These are phyloP conservation scores for Scaptomyza hsui DNA, from an alignment of 1,140 invertebrate genomes.

Conservation along the genomic window DNA sequence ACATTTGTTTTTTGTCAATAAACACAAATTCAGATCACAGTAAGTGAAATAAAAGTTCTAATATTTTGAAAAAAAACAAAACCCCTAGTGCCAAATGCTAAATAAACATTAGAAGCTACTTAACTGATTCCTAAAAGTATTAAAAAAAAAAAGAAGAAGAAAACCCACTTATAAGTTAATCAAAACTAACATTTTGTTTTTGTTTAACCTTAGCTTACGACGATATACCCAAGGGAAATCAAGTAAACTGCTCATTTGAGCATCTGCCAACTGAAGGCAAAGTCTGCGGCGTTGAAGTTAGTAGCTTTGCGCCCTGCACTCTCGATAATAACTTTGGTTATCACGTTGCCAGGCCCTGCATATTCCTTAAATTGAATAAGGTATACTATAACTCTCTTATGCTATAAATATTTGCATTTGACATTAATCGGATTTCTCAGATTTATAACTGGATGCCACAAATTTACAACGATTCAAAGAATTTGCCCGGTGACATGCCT, in stretches of 20 bases:
- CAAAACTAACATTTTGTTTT: not conserved
- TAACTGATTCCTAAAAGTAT: not conserved
- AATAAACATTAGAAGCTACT: not conserved
- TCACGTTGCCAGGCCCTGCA: slow-evolving; percentile 90
- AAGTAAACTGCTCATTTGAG: slow-evolving; percentile 78
- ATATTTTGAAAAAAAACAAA: not conserved
- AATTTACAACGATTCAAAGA: slow-evolving; percentile 90
- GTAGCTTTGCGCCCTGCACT: slow-evolving; percentile 84
- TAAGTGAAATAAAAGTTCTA: slow-evolving; percentile 51
- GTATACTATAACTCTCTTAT: slow-evolving; percentile 28
- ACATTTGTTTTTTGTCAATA: slow-evolving; percentile 54
- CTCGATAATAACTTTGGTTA: slow-evolving; percentile 91
- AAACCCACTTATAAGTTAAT: no score
- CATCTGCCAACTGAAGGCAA: slow-evolving; percentile 63
- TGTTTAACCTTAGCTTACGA: slow-evolving; percentile 60
- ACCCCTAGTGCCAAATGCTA: slow-evolving; percentile 1
- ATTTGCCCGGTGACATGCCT: slow-evolving; percentile 89
- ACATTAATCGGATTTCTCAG: slow-evolving; percentile 83
- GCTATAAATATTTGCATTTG: not conserved
- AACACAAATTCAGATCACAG: slow-evolving; percentile 56
- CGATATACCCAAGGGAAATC: slow-evolving; percentile 73
- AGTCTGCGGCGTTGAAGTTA: slow-evolving; percentile 69
- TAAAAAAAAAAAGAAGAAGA: no score
- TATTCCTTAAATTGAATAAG: slow-evolving; percentile 93
- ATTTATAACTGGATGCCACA: slow-evolving; percentile 92